These are phyloP conservation scores for Sapayoa aenigma DNA, from an alignment of 2,113 vertebrate species.

Conservation along the genomic window DNA sequence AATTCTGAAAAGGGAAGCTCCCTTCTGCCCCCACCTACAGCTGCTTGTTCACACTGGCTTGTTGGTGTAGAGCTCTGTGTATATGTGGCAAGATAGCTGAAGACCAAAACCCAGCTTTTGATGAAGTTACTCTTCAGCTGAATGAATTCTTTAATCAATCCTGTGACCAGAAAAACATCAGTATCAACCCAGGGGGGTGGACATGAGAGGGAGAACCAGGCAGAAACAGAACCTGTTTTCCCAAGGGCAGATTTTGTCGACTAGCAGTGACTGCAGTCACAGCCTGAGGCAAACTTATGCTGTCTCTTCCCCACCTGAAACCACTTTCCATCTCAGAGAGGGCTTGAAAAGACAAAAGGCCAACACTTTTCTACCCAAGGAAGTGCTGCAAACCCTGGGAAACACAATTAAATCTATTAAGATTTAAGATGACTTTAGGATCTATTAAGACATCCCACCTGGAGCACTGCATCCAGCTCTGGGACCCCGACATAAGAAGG, in stretches of 20 bases:
- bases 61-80: neutral
- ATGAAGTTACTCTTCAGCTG: neutral
- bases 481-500: neutral
- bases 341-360: neutral
- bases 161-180: neutral
- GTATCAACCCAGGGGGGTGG: neutral
- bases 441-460: neutral
- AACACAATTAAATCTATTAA: neutral
- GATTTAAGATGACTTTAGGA: neutral
- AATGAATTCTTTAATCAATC: neutral
- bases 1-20: neutral
- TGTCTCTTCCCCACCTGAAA: neutral
- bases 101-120: neutral
- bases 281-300: neutral
- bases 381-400: neutral
- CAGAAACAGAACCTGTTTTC: neutral
- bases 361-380: neutral
- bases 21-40: neutral
- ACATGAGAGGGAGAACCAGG: neutral
- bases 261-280: neutral
- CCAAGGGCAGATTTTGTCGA: neutral
- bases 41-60: neutral
- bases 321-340: neutral
- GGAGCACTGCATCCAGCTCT: neutral
- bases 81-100: neutral